A percentile compares a stretch with the other conserved stretches of the same genome.
phyloP scores from a whole-genome alignment of 2,113 vertebrate species.

The Bolborhynchus lineola region DNA sequence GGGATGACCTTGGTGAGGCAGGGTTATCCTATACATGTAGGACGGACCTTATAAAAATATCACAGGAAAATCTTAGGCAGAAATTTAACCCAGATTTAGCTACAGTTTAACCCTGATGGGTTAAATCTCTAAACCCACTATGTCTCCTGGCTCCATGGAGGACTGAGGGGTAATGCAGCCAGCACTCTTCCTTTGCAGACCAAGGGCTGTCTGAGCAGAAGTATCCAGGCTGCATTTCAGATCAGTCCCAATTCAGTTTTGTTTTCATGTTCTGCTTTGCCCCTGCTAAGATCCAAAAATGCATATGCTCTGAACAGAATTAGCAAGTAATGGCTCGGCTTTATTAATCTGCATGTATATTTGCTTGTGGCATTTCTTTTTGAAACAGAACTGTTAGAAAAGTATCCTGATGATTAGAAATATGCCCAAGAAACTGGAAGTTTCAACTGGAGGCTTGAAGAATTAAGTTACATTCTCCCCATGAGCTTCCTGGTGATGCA shows the following conservation, averaged over 20 bases:
- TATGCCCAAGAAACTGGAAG: neutral
- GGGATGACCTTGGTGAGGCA: neutral
- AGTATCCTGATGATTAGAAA: neutral
- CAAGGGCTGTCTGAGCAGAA: neutral
- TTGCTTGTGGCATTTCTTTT: neutral
- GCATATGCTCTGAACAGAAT: neutral
- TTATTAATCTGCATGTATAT: accelerated
- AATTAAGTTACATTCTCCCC: neutral
- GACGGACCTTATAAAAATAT: neutral
- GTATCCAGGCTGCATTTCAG: neutral
- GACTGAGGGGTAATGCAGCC: neutral
- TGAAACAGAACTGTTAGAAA: neutral
- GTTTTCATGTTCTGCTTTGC: neutral
- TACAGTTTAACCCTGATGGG: neutral
- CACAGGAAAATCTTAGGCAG: neutral
- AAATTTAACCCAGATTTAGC: neutral
- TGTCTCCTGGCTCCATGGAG: neutral
- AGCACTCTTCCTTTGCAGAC: neutral
- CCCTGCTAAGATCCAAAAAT: neutral
- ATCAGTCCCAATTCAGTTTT: neutral
- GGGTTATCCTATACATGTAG: neutral
- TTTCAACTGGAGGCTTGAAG: neutral
- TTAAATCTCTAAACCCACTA: neutral
- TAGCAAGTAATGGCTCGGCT: neutral
- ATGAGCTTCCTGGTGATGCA: neutral